Evolutionary conservation across 2,113 vertebrate species (phyloP).

Genomic region (Pleuronectes platessa): DNA sequence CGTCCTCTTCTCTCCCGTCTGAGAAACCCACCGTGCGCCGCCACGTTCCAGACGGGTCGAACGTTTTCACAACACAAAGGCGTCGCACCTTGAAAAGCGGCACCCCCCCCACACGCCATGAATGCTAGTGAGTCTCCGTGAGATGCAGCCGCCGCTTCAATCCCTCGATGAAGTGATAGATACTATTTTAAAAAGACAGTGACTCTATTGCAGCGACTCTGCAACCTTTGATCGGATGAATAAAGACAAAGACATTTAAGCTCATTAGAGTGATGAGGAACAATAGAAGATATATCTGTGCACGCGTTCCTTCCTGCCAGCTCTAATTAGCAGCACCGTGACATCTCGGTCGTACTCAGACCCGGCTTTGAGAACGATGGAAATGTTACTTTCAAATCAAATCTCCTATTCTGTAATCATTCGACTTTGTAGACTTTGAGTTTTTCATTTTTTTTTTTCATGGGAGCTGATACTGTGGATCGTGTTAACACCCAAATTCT

Average conservation of each 20-base stretch:
- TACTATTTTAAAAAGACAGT: constrained; percentile 44
- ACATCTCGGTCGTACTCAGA: constrained; percentile 72
- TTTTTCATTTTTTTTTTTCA: constrained; percentile 17
- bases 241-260: constrained; percentile 77
- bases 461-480: constrained; percentile 37
- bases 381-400: constrained; percentile 76
- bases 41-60: not conserved
- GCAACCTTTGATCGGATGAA: constrained; percentile 75
- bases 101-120: not conserved
- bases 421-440: constrained; percentile 43
- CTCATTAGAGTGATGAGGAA: constrained; percentile 80
- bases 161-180: constrained; percentile 29
- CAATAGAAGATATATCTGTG: constrained; percentile 77
- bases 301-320: constrained; percentile 68
- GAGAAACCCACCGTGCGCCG: not conserved
- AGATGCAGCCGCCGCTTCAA: constrained; percentile 12
- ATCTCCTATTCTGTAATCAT: constrained; percentile 58
- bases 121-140: constrained; percentile 8
- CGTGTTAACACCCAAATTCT: constrained; percentile 32
- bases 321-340: constrained; percentile 74
- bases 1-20: not conserved
- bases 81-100: not conserved
- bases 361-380: constrained; percentile 51
- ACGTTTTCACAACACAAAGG: not conserved
- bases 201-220: constrained; percentile 39